Conservation (phyloP, 30 jellyfish, hydroid and myxozoan genomes). For the Turritopsis dohrnii region DNA sequence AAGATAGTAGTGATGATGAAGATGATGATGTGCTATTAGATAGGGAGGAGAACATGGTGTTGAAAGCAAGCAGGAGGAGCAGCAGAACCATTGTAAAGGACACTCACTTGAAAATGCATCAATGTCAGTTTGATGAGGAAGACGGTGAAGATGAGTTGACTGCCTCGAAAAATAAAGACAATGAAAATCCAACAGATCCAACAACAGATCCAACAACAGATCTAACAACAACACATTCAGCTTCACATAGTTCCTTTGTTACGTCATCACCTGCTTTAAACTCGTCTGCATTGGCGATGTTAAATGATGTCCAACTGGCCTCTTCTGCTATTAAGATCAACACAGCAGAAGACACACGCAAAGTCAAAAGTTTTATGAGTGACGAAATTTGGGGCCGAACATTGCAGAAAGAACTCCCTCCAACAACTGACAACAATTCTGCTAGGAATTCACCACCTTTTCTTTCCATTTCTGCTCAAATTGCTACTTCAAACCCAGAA, state of each 20-base stretch:
- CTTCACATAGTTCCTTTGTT: background rate
- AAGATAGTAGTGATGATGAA: background rate
- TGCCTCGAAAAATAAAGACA: background rate
- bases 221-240: background rate
- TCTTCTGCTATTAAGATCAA: background rate
- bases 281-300: background rate
- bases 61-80: conserved; percentile 11
- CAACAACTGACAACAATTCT: background rate
- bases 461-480: background rate
- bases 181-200: background rate
- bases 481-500: background rate
- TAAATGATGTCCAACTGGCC: background rate
- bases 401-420: background rate
- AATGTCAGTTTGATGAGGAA: conserved; percentile 16
- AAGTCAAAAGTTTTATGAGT: background rate
- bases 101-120: conserved; percentile 13
- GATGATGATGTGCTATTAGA: too few species aligned
- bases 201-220: background rate
- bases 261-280: background rate
- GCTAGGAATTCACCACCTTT: background rate
- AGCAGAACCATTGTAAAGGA: background rate
- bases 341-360: background rate
- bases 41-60: too few species aligned
- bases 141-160: conserved; percentile 10
- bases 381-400: background rate